Evolutionary conservation across 2,888 invertebrate genomes (phyloP), one percentile per base, ranked within the genome.

Genomic region (Cartodere bifasciata): DNA sequence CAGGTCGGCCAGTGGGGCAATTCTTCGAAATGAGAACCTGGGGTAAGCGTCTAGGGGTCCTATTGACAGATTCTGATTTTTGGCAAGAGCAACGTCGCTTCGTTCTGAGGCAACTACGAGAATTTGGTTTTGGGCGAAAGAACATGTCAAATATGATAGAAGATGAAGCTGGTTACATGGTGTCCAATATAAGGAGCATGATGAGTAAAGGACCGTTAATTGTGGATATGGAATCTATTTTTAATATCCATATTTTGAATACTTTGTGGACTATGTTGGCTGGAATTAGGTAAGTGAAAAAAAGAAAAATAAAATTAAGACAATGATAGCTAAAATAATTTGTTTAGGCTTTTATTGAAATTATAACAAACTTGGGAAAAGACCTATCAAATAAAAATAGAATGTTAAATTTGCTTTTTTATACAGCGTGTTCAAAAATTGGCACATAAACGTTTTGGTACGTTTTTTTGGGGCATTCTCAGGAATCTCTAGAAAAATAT

Each of bases 181-280:
- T 80, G 1, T 60, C 67, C 21, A 68, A 74, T 47, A 54, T 74
- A 29, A 46, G 45, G 4, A 41, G 48, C 15, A 55, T 67, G 12
- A 50, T 60, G 3, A 52, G 65, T 1, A 54, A 62, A 5, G 62
- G 64, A 23, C 66, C 66, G 0, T 52, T 71, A 0, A 60, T 80
- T 0, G 45, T 47, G 7, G 64, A 71, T 38, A 79, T 86, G 75
- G 72, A 78, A 34, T 75, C 78, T 33, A 67, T 78, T 29, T 85
- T 85, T 45, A 77, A 75, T 13, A 75, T 83, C 0, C 76, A 81
- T 38, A 74, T 84, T 13, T 58, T 87, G 4, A 87, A 87, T 45
- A 79, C 81, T 0, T 55, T 86, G 1, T 87, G 86, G 86, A 71
- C 71, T 28, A 82, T 87, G 81, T 70, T 86, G 69, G 80, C 86